Percentiles rank a stretch among this genome's conserved stretches.
phyloP scores from a whole-genome alignment of 2,797 vertebrate genomes.

The Alfaro cultratus region DNA sequence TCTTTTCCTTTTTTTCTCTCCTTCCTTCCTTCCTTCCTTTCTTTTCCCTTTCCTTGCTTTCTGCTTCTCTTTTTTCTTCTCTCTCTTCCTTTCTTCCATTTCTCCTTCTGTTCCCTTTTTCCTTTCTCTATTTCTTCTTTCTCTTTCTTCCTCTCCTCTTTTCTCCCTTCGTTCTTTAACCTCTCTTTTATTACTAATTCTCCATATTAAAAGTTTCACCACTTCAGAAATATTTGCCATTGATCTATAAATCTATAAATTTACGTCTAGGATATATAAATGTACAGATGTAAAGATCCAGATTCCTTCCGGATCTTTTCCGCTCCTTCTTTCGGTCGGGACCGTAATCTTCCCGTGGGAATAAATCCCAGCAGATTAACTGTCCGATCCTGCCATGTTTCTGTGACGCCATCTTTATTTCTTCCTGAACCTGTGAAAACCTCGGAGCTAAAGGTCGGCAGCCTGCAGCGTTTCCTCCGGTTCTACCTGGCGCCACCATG shows the following conservation, averaged over 20 bases:
- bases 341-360: background rate
- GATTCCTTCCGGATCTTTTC: no score
- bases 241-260: no score
- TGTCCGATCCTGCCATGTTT: background rate
- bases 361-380: background rate
- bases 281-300: background rate
- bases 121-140: background rate
- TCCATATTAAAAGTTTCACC: background rate
- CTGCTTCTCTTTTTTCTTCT: no score
- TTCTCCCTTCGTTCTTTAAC: background rate
- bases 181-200: background rate
- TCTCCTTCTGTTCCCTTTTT: background rate
- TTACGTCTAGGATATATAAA: no score
- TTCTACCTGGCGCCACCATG: no score
- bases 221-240: background rate
- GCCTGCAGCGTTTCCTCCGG: background rate
- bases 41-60: no score
- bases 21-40: background rate
- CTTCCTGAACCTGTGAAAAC: constrained; percentile 1
- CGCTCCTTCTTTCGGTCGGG: background rate
- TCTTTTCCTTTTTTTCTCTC: no score
- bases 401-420: background rate
- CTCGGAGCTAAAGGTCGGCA: constrained; percentile 36
- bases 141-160: background rate
- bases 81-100: background rate